Conservation (phyloP, 2,113 vertebrate genomes). For the Cynoglossus semilaevis region DNA sequence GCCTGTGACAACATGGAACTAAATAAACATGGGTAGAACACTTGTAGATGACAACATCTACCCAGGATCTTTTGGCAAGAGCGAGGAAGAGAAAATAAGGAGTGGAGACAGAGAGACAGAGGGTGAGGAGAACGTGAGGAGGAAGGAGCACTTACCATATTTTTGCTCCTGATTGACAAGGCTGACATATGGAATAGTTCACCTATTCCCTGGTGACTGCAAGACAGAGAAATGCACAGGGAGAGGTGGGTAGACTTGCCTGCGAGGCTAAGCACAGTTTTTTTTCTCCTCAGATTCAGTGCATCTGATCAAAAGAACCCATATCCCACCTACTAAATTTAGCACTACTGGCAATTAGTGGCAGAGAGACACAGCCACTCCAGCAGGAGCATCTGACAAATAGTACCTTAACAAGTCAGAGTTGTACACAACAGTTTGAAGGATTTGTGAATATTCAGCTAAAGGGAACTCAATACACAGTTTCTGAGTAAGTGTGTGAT, state of each 20-base stretch:
- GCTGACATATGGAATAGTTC: constrained; percentile 99
- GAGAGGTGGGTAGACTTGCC: constrained; percentile 87
- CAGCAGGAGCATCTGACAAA: constrained; percentile 93
- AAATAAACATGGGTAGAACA: constrained; percentile 66
- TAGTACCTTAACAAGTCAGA: constrained; percentile 78
- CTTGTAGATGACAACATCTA: constrained; percentile 80
- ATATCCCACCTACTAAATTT: constrained; percentile 94
- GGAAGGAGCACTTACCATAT: constrained; percentile 84
- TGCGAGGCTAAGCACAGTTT: constrained; percentile 89
- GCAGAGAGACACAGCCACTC: constrained; percentile 90
- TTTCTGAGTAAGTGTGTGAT: constrained; percentile 37
- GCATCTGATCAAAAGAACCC: constrained; percentile 96
- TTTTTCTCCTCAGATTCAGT: constrained; percentile 81
- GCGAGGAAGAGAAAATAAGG: neutral
- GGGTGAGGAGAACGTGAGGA: constrained; percentile 11
- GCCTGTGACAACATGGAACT: constrained; percentile 84
- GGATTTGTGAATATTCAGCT: constrained; percentile 62
- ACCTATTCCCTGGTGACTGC: constrained; percentile 98
- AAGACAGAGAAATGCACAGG: constrained; percentile 90
- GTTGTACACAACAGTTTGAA: constrained; percentile 61
- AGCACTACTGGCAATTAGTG: constrained; percentile 96
- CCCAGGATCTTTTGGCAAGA: constrained; percentile 45
- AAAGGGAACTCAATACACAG: constrained; percentile 41
- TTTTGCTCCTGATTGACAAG: constrained; percentile 97
- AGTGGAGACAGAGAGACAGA: constrained; percentile 7